These are phyloP conservation scores for Psammodynastes pulverulentus DNA, from an alignment of 2,113 vertebrate genomes.

Conservation along the genomic window DNA sequence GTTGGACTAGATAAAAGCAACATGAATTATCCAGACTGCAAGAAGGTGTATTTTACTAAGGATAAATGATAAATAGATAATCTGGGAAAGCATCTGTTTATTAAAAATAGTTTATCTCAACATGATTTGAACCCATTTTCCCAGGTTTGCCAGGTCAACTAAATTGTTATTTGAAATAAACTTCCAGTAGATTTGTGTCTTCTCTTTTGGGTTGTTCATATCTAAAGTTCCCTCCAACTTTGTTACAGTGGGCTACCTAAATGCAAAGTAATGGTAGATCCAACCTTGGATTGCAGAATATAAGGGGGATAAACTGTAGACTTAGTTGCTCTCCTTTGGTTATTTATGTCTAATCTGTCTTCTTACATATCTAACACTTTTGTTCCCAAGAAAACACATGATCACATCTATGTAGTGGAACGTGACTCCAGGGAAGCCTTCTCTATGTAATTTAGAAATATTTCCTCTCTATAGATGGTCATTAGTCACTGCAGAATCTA, in stretches of 20 bases:
- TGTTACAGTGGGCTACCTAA: neutral
- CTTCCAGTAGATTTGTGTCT: neutral
- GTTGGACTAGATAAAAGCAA: neutral
- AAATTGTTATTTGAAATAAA: neutral
- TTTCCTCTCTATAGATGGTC: neutral
- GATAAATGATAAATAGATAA: neutral
- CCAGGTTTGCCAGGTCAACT: neutral
- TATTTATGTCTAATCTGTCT: neutral
- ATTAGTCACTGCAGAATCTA: neutral
- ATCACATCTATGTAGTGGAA: neutral
- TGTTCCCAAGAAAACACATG: neutral
- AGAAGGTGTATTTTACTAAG: neutral
- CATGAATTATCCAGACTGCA: neutral
- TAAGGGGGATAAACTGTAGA: neutral
- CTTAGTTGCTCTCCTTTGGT: neutral
- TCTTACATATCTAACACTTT: neutral
- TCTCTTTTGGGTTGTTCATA: neutral
- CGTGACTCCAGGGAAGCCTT: neutral
- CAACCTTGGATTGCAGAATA: neutral
- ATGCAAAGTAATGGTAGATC: neutral
- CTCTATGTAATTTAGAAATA: neutral
- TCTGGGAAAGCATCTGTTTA: neutral
- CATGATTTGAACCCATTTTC: neutral
- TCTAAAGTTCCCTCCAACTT: neutral
- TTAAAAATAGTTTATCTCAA: neutral